Evolutionary conservation across 1,140 invertebrate species (phyloP), one percentile per base, ranked within the genome.

Genomic region (Caenorhabditis latens): DNA sequence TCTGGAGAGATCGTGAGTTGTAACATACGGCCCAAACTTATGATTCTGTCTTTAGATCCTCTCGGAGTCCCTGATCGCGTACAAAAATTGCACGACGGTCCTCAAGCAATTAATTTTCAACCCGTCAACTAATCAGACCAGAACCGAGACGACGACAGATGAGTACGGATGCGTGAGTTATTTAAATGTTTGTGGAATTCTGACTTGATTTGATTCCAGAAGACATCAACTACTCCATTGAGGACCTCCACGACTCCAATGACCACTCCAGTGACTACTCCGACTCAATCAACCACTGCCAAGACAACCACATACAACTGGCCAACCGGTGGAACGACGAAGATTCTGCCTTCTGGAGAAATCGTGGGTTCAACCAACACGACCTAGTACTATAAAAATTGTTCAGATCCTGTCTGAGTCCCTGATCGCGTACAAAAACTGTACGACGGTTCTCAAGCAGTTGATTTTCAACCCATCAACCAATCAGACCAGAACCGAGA

Each of bases 301-400:
- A 24, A 13, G 11, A 79, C 71, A 6, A 79, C 71, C 0, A 79
- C 71, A 0, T 79, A 50, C 71, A 50, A 50, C 13, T 79, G 71
- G 71, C 71, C 71, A 24, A 79, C 71, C 0, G 71, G 71, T 24
- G 71, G 71, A 4, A 79, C 71, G 4, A 79, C 71, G 0, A 48
- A 46, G 11, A 24, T 24, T 24, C 11, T 63, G 61, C 61, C 61
- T 11, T 32, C 9, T 9, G 61, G 61, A 32, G 61, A 63, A 11
- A 63, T 63, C 24, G 61, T 63, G 9, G 32, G 61, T 11, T 4
- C 14, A 13, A 11, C n/a, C 9, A 6, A 11, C 5, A 3, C 8
- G n/a, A 19, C 5, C n/a, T 19, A 0, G 3, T 16, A 14, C 2
- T 7, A 63, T 6, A 13, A 32, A 24, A 24, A 9, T 0, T 0